Conservation (phyloP, 2,888 invertebrate genomes). For the Tillus elongatus region DNA sequence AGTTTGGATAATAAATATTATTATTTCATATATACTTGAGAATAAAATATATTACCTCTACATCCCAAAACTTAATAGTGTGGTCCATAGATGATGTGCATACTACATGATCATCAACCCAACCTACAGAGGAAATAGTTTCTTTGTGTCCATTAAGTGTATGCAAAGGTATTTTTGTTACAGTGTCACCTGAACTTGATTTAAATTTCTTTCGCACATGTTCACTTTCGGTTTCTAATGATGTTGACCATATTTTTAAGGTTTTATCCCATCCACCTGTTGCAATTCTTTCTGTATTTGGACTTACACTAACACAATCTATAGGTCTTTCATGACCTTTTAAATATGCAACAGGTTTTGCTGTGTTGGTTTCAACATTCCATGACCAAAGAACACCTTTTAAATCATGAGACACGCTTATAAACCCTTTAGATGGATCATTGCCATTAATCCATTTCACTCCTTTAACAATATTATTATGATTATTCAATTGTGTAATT, state of each 20-base stretch:
- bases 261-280: slow-evolving; percentile 91
- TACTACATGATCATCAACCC: slow-evolving; percentile 71
- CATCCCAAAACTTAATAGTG: slow-evolving; percentile 89
- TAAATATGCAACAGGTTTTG: slow-evolving; percentile 71
- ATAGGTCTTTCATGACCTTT: slow-evolving; percentile 89
- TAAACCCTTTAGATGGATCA: slow-evolving; percentile 43
- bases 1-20: too few species aligned
- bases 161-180: slow-evolving; percentile 62
- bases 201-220: slow-evolving; percentile 34
- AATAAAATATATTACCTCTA: too few species aligned
- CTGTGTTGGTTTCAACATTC: slow-evolving; percentile 63
- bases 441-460: slow-evolving; percentile 74
- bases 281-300: slow-evolving; percentile 55
- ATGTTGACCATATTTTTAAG: slow-evolving; percentile 83
- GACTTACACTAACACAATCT: slow-evolving; percentile 74
- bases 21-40: too few species aligned
- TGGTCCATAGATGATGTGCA: slow-evolving; percentile 94
- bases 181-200: slow-evolving; percentile 18
- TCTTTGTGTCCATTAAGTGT: slow-evolving; percentile 91
- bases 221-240: slow-evolving; percentile 32
- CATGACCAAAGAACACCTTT: slow-evolving; percentile 86
- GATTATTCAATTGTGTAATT: slow-evolving; percentile 74
- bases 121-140: slow-evolving; percentile 74
- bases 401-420: slow-evolving; percentile 87
- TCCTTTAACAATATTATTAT: slow-evolving; percentile 78